Evolutionary conservation across 2,113 vertebrate species (phyloP), one percentile per base, ranked within the genome.

Genomic region (Hippocampus comes): DNA sequence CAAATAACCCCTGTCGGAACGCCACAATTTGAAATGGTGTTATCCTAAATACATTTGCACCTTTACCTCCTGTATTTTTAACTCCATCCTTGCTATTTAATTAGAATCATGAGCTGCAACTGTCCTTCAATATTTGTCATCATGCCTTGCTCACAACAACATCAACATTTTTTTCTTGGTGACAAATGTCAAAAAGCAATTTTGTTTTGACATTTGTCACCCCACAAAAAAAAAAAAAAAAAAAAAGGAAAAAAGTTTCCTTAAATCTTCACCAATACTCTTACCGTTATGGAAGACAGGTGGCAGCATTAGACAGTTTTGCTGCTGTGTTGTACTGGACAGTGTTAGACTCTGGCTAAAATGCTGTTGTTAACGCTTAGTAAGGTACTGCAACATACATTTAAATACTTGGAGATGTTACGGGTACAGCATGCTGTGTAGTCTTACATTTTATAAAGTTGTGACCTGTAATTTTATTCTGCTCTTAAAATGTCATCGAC

Each of bases 261-360:
- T 38, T 2, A n/a, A 48, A 4, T 48, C 23, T 27, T 68, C 49
- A 14, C 70, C 10, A 23, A 53, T 71, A 20, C 72, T 20, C 43
- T 78, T 21, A 25, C 57, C 75, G 41, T 42, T 76, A 23, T 72
- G 71, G 76, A 81, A 89, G 87, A 90, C 80, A 93, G 92, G 89
- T 89, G 91, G 92, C 92, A 92, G 91, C 86, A 91, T 89, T 76
- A 84, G 80, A 90, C 85, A 91, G 79, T 78, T 41, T 77, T 86
- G 78, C 34, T 72, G 12, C 74, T 63, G 34, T 34, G 2, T 73
- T 68, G 48, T 18, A 14, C 46, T 14, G 57, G 57, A 30, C 57
- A 60, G n/a, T 57, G 55, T n/a, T 56, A 56, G 20, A 20, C 2
- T 8, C 34, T 34, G 23, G 30, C 30, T 63, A 6, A 63, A 21